Evolutionary conservation across 2,888 invertebrate species (phyloP).

Genomic region (Chesias legatella): DNA sequence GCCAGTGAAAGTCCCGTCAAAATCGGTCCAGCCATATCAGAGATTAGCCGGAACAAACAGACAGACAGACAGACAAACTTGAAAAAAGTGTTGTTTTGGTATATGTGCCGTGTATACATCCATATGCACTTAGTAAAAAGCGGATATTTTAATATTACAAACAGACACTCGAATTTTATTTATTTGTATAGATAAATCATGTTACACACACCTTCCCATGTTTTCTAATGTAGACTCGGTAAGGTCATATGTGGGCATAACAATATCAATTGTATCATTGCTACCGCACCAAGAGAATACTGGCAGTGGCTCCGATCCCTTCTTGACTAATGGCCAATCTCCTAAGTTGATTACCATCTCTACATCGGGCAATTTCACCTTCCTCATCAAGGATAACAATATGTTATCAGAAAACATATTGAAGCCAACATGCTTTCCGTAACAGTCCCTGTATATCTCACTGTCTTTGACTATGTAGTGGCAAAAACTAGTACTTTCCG

Average conservation of each 20-base stretch:
- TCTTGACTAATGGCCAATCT: slow-evolving; percentile 93
- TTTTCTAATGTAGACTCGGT: slow-evolving; percentile 95
- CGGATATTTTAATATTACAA: no score
- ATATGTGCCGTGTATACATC: no score
- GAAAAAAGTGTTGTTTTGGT: no score
- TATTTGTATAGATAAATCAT: no score
- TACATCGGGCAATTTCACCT: slow-evolving; percentile 90
- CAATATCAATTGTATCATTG: slow-evolving; percentile 90
- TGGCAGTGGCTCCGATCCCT: slow-evolving; percentile 82
- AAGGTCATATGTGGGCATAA: slow-evolving; percentile 97
- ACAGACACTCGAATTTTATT: no score
- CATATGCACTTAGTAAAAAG: no score
- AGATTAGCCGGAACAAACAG: no score
- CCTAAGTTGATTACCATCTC: slow-evolving; percentile 96
- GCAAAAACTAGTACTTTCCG: slow-evolving; percentile 91
- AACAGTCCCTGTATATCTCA: slow-evolving; percentile 91
- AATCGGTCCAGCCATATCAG: no score
- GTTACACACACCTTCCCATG: slow-evolving; percentile 88
- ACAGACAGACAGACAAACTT: no score
- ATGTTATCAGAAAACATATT: slow-evolving; percentile 97
- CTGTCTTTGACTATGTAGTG: slow-evolving; percentile 93
- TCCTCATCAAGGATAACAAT: slow-evolving; percentile 88
- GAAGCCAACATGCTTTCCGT: slow-evolving; percentile 97
- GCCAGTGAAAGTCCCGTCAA: no score
- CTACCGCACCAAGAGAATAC: slow-evolving; percentile 99